These are phyloP conservation scores for Semotilus atromaculatus DNA, from an alignment of 2,797 vertebrate species.

Conservation along the genomic window DNA sequence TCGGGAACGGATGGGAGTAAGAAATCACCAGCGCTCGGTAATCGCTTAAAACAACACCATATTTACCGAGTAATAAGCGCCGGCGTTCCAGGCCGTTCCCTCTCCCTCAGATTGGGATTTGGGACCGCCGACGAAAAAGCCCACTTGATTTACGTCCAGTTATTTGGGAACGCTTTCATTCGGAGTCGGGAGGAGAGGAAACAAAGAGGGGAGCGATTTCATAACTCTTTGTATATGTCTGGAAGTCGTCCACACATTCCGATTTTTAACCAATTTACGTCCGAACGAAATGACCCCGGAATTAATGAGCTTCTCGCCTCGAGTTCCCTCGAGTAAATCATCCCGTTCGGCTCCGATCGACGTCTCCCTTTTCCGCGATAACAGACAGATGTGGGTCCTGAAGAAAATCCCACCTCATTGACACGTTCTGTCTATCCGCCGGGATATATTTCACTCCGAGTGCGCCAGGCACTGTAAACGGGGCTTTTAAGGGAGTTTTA, in stretches of 20 bases:
- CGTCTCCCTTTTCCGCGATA: conserved; percentile 80
- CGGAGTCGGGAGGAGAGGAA: conserved; percentile 59
- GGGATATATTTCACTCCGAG: conserved; percentile 86
- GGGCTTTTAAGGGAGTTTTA: conserved; percentile 90
- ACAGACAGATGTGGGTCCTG: conserved; percentile 85
- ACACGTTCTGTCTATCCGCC: conserved; percentile 89
- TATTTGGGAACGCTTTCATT: conserved; percentile 91
- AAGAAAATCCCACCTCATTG: conserved; percentile 89
- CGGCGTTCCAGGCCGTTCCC: conserved; percentile 91
- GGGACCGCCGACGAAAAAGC: conserved; percentile 85
- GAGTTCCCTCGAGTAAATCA: conserved; percentile 95
- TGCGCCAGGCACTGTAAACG: conserved; percentile 84
- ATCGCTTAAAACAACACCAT: conserved; percentile 91
- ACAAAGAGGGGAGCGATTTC: conserved; percentile 85
- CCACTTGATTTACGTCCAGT: conserved; percentile 88
- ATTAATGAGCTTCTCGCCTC: conserved; percentile 97
- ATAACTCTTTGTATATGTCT: conserved; percentile 95
- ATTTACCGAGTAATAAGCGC: conserved; percentile 97
- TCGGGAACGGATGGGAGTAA: conserved; percentile 78
- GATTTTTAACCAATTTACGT: conserved; percentile 98
- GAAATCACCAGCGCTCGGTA: conserved; percentile 84
- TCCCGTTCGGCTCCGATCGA: conserved; percentile 84
- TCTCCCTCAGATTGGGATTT: conserved; percentile 89
- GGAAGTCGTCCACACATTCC: conserved; percentile 90
- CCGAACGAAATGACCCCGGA: conserved; percentile 93